phyloP scores from a whole-genome alignment of 2,113 vertebrate genomes.

The Typhlomys cinereus region DNA sequence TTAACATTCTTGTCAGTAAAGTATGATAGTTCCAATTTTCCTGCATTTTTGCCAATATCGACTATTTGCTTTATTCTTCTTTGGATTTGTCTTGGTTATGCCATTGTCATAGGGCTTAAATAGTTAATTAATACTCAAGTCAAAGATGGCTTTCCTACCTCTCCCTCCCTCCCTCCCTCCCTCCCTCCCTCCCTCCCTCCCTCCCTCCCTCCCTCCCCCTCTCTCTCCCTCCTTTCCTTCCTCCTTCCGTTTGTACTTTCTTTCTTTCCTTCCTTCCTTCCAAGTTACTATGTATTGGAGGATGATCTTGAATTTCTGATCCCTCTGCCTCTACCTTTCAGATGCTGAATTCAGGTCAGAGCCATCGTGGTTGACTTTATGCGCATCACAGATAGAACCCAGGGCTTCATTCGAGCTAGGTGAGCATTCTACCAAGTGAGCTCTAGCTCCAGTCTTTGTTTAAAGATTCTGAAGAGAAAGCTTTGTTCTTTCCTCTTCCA shows the following conservation, averaged over 20 bases:
- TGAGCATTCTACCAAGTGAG: neutral
- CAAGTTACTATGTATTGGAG: too few species aligned
- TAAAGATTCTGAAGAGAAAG: neutral
- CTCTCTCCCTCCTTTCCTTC: too few species aligned
- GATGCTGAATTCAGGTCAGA: neutral
- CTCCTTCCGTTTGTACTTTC: too few species aligned
- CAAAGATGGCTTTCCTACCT: neutral
- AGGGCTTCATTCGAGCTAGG: neutral
- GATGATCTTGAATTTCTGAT: neutral
- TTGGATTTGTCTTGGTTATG: neutral
- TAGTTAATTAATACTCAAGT: conserved; percentile 12
- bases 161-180: too few species aligned
- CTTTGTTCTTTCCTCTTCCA: neutral
- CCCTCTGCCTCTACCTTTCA: too few species aligned
- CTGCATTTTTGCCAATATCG: neutral
- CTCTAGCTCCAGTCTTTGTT: neutral
- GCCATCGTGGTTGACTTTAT: neutral
- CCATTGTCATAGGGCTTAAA: neutral
- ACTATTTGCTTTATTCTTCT: neutral
- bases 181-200: too few species aligned
- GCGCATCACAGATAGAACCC: neutral
- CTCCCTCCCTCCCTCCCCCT: too few species aligned
- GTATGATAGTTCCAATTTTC: neutral
- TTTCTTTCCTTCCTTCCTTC: too few species aligned
- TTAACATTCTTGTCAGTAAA: neutral